phyloP scores from a whole-genome alignment of 2,113 vertebrate genomes.

The Leptocoma aspasia region DNA sequence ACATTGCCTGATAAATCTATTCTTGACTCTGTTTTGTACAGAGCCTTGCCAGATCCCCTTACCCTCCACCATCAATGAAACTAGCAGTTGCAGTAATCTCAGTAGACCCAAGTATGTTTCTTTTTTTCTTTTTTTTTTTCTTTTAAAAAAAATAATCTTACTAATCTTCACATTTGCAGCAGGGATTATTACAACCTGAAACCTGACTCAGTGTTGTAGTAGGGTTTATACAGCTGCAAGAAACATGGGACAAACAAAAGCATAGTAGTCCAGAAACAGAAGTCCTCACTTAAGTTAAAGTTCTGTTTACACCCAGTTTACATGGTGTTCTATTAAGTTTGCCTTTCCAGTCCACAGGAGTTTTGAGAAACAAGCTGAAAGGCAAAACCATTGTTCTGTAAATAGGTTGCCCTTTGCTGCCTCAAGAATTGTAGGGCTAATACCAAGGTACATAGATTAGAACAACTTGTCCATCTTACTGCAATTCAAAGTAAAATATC shows the following conservation, averaged over 20 bases:
- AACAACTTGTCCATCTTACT: not conserved
- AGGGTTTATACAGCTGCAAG: not conserved
- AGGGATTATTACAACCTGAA: not conserved
- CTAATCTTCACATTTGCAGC: not conserved
- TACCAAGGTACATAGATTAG: not conserved
- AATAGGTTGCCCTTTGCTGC: not conserved
- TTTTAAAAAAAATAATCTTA: not conserved
- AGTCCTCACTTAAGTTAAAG: not conserved
- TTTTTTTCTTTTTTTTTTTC: not conserved
- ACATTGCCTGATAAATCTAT: not conserved
- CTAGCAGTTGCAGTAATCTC: not conserved
- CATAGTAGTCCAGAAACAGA: not conserved
- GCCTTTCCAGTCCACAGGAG: not conserved
- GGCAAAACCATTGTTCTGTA: not conserved
- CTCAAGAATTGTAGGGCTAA: not conserved
- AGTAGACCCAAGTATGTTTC: not conserved
- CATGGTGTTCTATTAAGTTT: not conserved
- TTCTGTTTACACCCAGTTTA: not conserved
- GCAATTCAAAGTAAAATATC: not conserved
- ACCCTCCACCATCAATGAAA: not conserved
- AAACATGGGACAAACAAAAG: not conserved
- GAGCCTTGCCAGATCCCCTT: not conserved
- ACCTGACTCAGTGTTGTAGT: not conserved
- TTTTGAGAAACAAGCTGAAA: not conserved
- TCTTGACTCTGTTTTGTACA: not conserved